A percentile compares a stretch with the other conserved stretches of the same genome.
These are phyloP conservation scores for Drosophila pseudoananassae DNA, from an alignment of 1,140 invertebrate genomes.

Conservation along the genomic window DNA sequence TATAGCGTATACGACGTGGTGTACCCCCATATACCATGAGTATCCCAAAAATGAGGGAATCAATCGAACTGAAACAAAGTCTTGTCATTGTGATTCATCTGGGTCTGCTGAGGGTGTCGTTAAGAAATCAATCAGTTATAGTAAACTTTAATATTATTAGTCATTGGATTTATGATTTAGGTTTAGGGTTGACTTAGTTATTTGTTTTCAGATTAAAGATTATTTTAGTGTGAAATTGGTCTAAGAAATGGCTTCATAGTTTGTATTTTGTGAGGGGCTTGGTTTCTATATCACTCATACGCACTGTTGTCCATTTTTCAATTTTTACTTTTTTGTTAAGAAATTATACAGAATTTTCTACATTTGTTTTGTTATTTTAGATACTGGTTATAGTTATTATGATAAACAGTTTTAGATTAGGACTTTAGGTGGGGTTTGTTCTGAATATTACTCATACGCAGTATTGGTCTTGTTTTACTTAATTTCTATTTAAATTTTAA, in stretches of 20 bases:
- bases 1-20: slow-evolving; percentile 26
- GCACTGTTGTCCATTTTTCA: no score
- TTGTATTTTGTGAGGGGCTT: no score
- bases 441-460: not conserved
- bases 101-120: not conserved
- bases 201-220: not conserved
- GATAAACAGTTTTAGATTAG: no score
- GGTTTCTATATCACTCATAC: not conserved
- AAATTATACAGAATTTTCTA: no score
- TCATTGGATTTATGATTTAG: not conserved
- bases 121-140: not conserved
- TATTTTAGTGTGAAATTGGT: not conserved
- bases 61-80: not conserved
- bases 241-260: not conserved
- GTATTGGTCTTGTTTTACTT: not conserved
- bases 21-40: slow-evolving; percentile 11
- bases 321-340: no score
- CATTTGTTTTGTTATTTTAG: no score
- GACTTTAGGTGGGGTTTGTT: not conserved
- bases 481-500: no score
- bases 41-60: slow-evolving; percentile 10
- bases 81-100: slow-evolving; percentile 26
- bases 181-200: not conserved
- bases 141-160: not conserved
- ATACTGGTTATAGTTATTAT: no score